These are phyloP conservation scores for Hypsibius dujardini DNA, from an alignment of 1,140 invertebrate genomes.

Conservation along the genomic window DNA sequence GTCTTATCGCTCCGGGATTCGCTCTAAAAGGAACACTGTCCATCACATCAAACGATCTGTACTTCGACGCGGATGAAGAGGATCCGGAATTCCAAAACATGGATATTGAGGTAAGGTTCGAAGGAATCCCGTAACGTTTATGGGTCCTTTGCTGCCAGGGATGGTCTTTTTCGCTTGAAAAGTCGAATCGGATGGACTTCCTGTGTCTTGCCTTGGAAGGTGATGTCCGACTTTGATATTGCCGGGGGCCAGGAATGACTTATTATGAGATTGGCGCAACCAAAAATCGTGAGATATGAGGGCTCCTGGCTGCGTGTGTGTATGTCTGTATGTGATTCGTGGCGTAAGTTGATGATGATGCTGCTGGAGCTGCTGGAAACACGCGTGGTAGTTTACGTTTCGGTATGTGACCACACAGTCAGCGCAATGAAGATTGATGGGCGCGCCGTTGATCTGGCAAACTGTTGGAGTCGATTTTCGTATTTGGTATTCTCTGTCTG, in stretches of 20 bases:
- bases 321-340: not conserved
- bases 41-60: slow-evolving; percentile 88
- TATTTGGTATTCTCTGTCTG: no score
- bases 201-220: no score
- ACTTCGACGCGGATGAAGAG: slow-evolving; percentile 97
- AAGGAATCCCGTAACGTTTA: not conserved
- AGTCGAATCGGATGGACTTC: no score
- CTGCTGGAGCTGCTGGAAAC: no score
- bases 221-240: not conserved
- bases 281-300: slow-evolving; percentile 12
- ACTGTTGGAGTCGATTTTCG: no score
- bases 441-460: no score
- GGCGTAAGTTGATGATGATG: not conserved
- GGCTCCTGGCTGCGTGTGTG: not conserved
- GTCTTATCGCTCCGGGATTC: slow-evolving; percentile 72
- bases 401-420: no score
- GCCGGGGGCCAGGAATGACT: not conserved
- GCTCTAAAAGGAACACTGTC: slow-evolving; percentile 85
- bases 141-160: not conserved
- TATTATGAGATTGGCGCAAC: not conserved
- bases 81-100: slow-evolving; percentile 81
- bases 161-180: not conserved
- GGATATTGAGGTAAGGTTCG: slow-evolving; percentile 63
- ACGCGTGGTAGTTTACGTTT: no score
- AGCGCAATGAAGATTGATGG: no score